These are phyloP conservation scores for Opisthocomus hoazin DNA, from an alignment of 2,113 vertebrate genomes.

Conservation along the genomic window DNA sequence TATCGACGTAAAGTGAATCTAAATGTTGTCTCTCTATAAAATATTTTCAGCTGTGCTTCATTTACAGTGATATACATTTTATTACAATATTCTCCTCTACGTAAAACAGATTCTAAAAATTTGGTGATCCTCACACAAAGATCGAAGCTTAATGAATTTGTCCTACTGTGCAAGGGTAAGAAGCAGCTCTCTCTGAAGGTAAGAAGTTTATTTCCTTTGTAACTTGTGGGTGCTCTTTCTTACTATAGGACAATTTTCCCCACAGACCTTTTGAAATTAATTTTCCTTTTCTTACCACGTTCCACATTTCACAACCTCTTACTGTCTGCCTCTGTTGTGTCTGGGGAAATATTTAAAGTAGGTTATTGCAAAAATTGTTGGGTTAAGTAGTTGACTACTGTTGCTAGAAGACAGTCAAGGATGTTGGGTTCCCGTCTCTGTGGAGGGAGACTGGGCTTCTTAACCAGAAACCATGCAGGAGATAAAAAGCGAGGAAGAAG, in stretches of 20 bases:
- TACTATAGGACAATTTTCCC: neutral
- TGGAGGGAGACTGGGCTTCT: neutral
- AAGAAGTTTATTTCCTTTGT: neutral
- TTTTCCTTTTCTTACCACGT: neutral
- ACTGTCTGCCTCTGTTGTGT: neutral
- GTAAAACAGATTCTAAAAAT: slow-evolving; percentile 17
- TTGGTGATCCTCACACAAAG: slow-evolving; percentile 40
- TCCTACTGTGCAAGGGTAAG: slow-evolving; percentile 12
- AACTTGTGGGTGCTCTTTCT: neutral
- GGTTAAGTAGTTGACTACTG: neutral
- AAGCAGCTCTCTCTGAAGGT: slow-evolving; percentile 32
- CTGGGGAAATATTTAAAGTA: neutral
- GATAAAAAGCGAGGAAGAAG: neutral
- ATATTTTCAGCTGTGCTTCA: neutral
- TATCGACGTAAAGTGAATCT: neutral
- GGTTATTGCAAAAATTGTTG: neutral
- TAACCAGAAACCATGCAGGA: neutral
- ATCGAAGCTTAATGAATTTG: slow-evolving; percentile 42
- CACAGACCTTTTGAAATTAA: neutral
- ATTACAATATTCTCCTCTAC: neutral
- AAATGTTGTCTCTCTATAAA: neutral
- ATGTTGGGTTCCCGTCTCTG: neutral
- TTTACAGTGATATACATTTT: neutral
- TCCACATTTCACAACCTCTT: neutral
- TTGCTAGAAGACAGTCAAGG: rapidly evolving